These are phyloP conservation scores for Fopius arisanus DNA, from an alignment of 1,140 invertebrate genomes.

Conservation along the genomic window DNA sequence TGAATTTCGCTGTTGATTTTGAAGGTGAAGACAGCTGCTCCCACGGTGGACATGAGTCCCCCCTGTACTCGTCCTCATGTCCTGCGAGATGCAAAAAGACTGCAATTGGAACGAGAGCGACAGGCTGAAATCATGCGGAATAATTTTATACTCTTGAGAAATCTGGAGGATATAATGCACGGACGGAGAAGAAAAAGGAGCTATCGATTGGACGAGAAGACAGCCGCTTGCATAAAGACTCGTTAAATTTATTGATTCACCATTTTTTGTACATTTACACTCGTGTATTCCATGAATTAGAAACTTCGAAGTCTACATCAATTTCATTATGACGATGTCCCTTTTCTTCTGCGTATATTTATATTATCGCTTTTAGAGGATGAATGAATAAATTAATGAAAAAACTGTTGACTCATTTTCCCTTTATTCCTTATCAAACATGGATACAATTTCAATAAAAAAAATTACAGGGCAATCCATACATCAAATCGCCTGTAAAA, in stretches of 20 bases:
- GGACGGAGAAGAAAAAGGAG: constrained; percentile 41
- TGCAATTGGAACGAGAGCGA: constrained; percentile 55
- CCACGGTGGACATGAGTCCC: constrained; percentile 53
- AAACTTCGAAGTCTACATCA: background rate
- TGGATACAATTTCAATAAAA: too few species aligned
- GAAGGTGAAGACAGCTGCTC: constrained; percentile 51
- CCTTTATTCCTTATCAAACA: too few species aligned
- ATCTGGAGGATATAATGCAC: constrained; percentile 56
- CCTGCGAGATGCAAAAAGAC: constrained; percentile 51
- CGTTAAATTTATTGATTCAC: background rate
- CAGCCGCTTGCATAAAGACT: constrained; percentile 48
- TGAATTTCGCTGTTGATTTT: constrained; percentile 8
- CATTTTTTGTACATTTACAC: background rate
- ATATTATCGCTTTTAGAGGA: too few species aligned
- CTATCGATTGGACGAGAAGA: constrained; percentile 45
- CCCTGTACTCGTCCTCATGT: constrained; percentile 53
- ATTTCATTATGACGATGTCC: too few species aligned
- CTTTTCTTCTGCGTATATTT: too few species aligned
- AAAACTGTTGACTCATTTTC: too few species aligned
- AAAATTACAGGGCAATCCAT: too few species aligned
- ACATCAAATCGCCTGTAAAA: too few species aligned
- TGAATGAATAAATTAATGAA: too few species aligned
- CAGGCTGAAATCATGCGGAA: constrained; percentile 53
- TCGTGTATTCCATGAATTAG: background rate
- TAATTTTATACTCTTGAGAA: constrained; percentile 58